phyloP scores from a whole-genome alignment of 2,113 vertebrate species.

The Emberiza fucata region DNA sequence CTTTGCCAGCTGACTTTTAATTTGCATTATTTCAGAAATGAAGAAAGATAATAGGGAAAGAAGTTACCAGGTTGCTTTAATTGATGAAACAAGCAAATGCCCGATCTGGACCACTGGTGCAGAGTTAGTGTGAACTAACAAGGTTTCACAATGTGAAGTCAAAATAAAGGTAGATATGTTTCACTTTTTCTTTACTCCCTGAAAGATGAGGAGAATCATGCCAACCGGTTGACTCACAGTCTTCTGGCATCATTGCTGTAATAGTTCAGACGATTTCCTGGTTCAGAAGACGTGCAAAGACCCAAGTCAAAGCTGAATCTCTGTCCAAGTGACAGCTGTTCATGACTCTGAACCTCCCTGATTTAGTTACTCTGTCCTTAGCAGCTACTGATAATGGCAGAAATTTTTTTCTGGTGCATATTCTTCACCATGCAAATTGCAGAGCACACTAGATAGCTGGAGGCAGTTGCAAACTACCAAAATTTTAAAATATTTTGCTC shows the following conservation, averaged over 20 bases:
- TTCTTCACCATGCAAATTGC: not conserved
- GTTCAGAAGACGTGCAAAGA: not conserved
- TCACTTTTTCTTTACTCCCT: not conserved
- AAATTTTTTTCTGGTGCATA: not conserved
- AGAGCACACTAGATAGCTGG: not conserved
- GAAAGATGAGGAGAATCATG: not conserved
- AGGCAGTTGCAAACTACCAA: not conserved
- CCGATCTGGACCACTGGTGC: not conserved
- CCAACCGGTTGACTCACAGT: not conserved
- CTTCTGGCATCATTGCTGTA: not conserved
- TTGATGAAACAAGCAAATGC: fast-evolving
- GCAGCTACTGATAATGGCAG: not conserved
- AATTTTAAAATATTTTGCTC: not conserved
- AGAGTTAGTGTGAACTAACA: not conserved
- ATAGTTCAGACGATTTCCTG: not conserved
- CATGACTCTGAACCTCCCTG: not conserved
- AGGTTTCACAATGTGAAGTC: not conserved
- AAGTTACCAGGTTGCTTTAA: not conserved
- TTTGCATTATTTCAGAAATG: not conserved
- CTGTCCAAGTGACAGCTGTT: not conserved
- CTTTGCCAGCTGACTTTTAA: slow-evolving; percentile 13
- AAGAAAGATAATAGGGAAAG: not conserved
- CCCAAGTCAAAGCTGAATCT: not conserved
- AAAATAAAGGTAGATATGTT: not conserved
- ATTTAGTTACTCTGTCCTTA: not conserved